A percentile compares a stretch with the other conserved stretches of the same genome.
Conservation (phyloP, 1,140 invertebrate genomes). For the Hylyphantes graminicola region DNA sequence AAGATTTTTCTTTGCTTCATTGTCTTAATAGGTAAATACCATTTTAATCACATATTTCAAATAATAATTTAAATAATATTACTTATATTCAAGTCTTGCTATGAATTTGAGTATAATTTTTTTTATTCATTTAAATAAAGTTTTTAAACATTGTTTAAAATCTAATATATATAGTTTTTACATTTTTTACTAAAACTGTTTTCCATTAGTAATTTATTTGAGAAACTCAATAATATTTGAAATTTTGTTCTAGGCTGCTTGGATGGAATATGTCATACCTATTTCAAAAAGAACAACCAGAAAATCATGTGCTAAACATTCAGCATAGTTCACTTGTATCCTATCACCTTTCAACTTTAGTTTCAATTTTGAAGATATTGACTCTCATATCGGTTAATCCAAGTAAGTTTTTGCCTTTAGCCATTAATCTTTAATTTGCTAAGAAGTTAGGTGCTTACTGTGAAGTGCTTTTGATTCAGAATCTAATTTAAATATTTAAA, state of each 20-base stretch:
- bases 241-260: background rate
- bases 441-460: too few relatives aligned
- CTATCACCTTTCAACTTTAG: conserved; percentile 36
- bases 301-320: background rate
- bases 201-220: too few relatives aligned
- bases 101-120: too few relatives aligned
- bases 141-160: too few relatives aligned
- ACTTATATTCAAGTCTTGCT: too few relatives aligned
- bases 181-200: too few relatives aligned
- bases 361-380: conserved; percentile 42
- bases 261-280: conserved; percentile 24
- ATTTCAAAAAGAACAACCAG: conserved; percentile 2
- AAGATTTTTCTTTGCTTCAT: conserved; percentile 43
- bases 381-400: conserved; percentile 46
- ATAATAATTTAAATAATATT: background rate
- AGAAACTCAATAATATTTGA: background rate
- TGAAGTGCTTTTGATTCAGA: too few relatives aligned
- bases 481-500: too few relatives aligned
- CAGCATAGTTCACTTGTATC: background rate
- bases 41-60: background rate
- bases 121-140: too few relatives aligned
- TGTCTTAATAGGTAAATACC: conserved; percentile 36
- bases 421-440: too few relatives aligned
- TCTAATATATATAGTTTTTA: too few relatives aligned
- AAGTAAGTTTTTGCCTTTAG: background rate